Evolutionary conservation across 2,113 vertebrate genomes (phyloP).

Genomic region (Vidua macroura): DNA sequence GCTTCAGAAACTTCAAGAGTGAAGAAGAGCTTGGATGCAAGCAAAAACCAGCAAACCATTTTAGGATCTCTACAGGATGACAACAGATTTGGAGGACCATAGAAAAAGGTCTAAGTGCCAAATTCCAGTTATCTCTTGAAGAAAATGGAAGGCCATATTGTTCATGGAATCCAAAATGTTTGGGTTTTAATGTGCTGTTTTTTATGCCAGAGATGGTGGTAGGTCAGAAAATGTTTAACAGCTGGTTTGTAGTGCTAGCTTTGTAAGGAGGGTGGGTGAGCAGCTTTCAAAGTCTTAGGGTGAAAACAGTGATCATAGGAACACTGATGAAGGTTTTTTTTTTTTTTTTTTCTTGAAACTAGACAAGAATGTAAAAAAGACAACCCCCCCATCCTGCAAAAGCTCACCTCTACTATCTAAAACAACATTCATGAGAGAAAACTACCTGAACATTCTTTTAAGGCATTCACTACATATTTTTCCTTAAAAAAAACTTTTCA

Average conservation of each 20-base stretch:
- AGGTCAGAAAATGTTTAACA: not conserved
- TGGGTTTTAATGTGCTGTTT: not conserved
- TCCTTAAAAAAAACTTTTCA: not conserved
- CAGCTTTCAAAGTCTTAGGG: not conserved
- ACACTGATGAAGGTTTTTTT: not conserved
- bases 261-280: not conserved
- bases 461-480: not conserved
- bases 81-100: not conserved
- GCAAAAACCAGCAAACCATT: not conserved
- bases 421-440: not conserved
- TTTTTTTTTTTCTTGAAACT: not conserved
- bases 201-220: not conserved
- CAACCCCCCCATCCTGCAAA: fast-evolving
- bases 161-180: not conserved
- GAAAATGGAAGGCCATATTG: not conserved
- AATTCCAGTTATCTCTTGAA: not conserved
- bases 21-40: not conserved
- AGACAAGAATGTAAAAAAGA: not conserved
- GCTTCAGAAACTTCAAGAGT: not conserved
- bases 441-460: not conserved
- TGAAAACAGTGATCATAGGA: not conserved
- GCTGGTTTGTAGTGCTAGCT: not conserved
- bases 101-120: not conserved
- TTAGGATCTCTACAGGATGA: not conserved
- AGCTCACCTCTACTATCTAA: not conserved